Conservation (phyloP, 2,797 vertebrate genomes). For the Acrossocheilus wenchowensis region DNA sequence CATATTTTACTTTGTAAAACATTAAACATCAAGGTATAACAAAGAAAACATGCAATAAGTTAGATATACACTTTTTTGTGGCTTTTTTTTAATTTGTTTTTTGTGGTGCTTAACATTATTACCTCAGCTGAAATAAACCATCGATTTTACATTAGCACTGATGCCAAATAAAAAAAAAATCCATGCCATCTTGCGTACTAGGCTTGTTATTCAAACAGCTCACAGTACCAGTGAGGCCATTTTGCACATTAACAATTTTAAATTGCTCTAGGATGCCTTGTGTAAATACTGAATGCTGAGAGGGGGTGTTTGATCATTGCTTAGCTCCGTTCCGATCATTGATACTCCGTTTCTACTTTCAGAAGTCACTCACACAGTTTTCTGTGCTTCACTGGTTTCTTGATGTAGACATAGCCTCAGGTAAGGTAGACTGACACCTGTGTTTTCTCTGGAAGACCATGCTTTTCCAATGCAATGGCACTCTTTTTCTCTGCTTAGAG, state of each 20-base stretch:
- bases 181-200: background rate
- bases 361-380: slow-evolving; percentile 28
- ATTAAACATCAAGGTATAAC: background rate
- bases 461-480: background rate
- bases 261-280: background rate
- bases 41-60: background rate
- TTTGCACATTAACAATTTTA: slow-evolving; percentile 17
- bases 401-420: slow-evolving; percentile 33
- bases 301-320: slow-evolving; percentile 2
- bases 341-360: background rate
- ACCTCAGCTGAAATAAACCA: background rate
- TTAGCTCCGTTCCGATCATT: background rate
- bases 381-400: slow-evolving; percentile 16
- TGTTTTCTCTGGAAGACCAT: slow-evolving; percentile 24
- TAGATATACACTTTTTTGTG: background rate
- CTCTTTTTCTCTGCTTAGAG: slow-evolving; percentile 15
- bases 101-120: background rate
- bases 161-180: background rate
- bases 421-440: slow-evolving; percentile 36
- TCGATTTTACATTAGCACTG: background rate
- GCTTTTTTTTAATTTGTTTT: background rate
- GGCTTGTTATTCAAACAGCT: background rate
- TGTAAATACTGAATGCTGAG: background rate
- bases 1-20: background rate
- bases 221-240: slow-evolving; percentile 11